Conservation (phyloP, 1,140 invertebrate genomes). For the Melipona quadrifasciata region DNA sequence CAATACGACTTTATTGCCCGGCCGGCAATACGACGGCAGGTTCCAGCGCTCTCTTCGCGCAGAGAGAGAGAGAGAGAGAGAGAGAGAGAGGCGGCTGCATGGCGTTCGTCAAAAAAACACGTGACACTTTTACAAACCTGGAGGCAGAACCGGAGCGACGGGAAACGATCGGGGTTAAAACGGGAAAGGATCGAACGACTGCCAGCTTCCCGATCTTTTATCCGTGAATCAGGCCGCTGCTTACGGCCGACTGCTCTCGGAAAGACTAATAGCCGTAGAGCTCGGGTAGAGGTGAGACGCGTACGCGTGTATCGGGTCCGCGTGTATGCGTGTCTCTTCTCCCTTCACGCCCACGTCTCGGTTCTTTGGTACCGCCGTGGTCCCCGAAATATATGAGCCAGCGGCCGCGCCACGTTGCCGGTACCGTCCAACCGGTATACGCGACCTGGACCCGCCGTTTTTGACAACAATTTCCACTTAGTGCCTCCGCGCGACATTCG, state of each 20-base stretch:
- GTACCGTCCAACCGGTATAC: slow-evolving; percentile 61
- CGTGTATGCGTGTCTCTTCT: slow-evolving; percentile 42
- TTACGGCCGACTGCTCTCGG: neutral
- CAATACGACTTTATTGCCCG: slow-evolving; percentile 77
- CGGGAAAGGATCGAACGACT: neutral
- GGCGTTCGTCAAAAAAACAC: slow-evolving; percentile 56
- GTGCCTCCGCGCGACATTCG: slow-evolving; percentile 76
- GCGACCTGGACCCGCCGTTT: slow-evolving; percentile 65
- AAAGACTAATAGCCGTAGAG: slow-evolving; percentile 31
- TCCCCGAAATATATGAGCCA: slow-evolving; percentile 63
- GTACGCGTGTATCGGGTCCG: neutral
- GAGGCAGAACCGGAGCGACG: neutral
- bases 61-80: no score
- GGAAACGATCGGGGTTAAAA: neutral
- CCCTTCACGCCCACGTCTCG: slow-evolving; percentile 60
- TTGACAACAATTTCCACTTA: slow-evolving; percentile 83
- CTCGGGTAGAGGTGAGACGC: slow-evolving; percentile 13
- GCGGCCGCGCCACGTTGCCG: slow-evolving; percentile 25
- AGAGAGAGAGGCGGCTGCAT: slow-evolving; percentile 7
- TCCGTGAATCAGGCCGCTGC: neutral
- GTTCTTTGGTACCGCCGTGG: slow-evolving; percentile 47
- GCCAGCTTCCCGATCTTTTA: neutral
- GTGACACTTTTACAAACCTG: slow-evolving; percentile 55
- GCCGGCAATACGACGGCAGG: neutral
- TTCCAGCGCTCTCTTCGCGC: no score